A percentile compares a stretch with the other conserved stretches of the same genome.
Evolutionary conservation across 2,113 vertebrate species (phyloP).

Genomic region (Indicator indicator): DNA sequence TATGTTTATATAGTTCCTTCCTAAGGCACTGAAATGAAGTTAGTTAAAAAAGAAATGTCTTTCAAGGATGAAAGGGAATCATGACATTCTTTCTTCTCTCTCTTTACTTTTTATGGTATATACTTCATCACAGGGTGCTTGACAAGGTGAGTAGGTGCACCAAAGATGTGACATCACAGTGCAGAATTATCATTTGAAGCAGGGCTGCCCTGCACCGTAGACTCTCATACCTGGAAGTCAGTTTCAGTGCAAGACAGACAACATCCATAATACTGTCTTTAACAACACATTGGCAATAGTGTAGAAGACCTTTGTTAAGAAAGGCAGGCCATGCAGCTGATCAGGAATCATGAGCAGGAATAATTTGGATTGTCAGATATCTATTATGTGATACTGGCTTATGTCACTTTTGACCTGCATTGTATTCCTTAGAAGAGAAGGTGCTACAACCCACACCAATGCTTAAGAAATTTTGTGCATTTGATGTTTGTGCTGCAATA

Average conservation of each 20-base stretch:
- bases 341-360: background rate
- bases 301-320: background rate
- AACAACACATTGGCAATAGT: background rate
- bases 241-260: background rate
- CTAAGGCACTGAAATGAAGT: background rate
- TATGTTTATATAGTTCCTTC: background rate
- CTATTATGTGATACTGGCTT: background rate
- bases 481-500: background rate
- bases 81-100: background rate
- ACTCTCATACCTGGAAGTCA: background rate
- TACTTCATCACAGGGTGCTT: background rate
- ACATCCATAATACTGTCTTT: background rate
- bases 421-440: background rate
- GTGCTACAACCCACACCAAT: background rate
- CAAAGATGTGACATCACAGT: background rate
- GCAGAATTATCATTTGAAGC: background rate
- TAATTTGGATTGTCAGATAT: background rate
- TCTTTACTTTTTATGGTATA: background rate
- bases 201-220: rapidly evolving
- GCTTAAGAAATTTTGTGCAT: background rate
- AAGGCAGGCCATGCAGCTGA: background rate
- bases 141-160: background rate
- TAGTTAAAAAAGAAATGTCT: background rate
- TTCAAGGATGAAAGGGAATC: background rate
- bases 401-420: background rate